A percentile compares a stretch with the other conserved stretches of the same genome.
These are phyloP conservation scores for Lordiphosa collinella DNA, from an alignment of 1,140 invertebrate genomes.

Conservation along the genomic window DNA sequence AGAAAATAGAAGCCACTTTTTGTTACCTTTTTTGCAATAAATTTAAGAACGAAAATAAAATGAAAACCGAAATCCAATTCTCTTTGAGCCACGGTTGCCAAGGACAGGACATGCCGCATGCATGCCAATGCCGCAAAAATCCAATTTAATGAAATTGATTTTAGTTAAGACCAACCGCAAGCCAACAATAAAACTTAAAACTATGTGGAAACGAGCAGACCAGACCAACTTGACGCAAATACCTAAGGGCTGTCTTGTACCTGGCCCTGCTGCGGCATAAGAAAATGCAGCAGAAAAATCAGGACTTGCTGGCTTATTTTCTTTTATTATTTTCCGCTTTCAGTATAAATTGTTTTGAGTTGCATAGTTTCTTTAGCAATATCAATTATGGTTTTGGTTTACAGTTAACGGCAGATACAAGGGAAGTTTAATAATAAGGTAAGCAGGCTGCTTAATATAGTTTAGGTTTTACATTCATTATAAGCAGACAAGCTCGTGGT, in stretches of 20 bases:
- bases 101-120: constrained; percentile 37
- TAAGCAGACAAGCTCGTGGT: too few relatives aligned
- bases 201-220: constrained; percentile 25
- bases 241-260: constrained; percentile 8
- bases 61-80: constrained; percentile 13
- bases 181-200: constrained; percentile 51
- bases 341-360: constrained; percentile 56
- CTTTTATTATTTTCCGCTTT: constrained; percentile 49
- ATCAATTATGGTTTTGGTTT: constrained; percentile 62
- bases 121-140: constrained; percentile 39
- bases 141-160: constrained; percentile 57
- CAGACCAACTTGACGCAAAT: constrained; percentile 1
- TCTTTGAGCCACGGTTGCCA: constrained; percentile 1
- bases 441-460: too few relatives aligned
- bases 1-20: constrained; percentile 20
- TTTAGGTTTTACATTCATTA: too few relatives aligned
- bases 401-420: background rate
- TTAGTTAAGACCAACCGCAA: constrained; percentile 31
- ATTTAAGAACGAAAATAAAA: constrained; percentile 10
- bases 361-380: constrained; percentile 48
- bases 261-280: constrained; percentile 4
- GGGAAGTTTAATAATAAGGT: too few relatives aligned
- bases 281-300: constrained; percentile 26
- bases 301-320: constrained; percentile 40
- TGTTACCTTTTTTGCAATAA: constrained; percentile 55